Evolutionary conservation across 2,888 invertebrate species (phyloP).

Genomic region (Tetropium fuscum): DNA sequence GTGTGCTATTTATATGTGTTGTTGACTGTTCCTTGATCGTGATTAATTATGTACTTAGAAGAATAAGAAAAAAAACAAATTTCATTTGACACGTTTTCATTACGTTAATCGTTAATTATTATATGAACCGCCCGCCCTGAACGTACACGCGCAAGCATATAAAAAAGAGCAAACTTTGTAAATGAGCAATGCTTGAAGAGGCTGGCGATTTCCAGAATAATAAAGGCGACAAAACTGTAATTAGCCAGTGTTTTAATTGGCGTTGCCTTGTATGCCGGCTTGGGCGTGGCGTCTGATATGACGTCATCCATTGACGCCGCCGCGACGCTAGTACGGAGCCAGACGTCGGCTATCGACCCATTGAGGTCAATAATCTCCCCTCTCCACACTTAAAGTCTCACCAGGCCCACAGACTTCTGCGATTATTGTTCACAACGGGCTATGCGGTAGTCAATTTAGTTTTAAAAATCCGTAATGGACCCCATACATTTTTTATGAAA

Average conservation of each 20-base stretch:
- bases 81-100: too few relatives aligned
- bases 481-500: too few relatives aligned
- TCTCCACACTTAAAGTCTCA: constrained; percentile 25
- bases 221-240: constrained; percentile 26
- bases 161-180: constrained; percentile 22
- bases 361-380: constrained; percentile 56
- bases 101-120: too few relatives aligned
- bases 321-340: constrained; percentile 58
- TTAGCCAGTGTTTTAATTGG: constrained; percentile 23
- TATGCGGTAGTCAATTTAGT: too few relatives aligned
- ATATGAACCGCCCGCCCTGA: too few relatives aligned
- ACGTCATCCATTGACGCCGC: constrained; percentile 69
- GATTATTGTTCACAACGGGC: constrained; percentile 13
- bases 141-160: too few relatives aligned
- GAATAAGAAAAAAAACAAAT: too few relatives aligned
- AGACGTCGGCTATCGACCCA: constrained; percentile 58
- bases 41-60: too few relatives aligned
- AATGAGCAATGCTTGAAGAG: constrained; percentile 10
- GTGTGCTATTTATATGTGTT: too few relatives aligned
- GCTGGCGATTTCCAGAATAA: constrained; percentile 12
- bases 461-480: too few relatives aligned
- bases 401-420: constrained; percentile 12
- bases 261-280: constrained; percentile 29
- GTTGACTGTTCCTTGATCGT: too few relatives aligned
- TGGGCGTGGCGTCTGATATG: constrained; percentile 65